phyloP scores from a whole-genome alignment of 1,140 invertebrate genomes.

The Amyelois transitella region DNA sequence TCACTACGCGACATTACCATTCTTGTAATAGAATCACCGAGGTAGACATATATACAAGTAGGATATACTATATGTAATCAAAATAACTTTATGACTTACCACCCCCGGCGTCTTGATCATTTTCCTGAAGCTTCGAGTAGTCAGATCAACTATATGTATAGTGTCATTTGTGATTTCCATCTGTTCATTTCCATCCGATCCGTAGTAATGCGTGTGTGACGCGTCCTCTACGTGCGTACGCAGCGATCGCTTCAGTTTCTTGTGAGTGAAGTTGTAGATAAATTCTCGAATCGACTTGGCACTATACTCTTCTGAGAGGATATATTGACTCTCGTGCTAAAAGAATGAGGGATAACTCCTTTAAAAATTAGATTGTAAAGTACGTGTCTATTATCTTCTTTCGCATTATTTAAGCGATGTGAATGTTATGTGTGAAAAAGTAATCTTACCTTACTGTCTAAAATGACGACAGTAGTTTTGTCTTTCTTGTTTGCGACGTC shows the following conservation, averaged over 20 bases:
- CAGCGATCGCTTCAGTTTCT: constrained; percentile 72
- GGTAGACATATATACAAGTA: not conserved
- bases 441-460: constrained; percentile 81
- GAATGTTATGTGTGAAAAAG: too few species aligned
- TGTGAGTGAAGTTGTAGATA: constrained; percentile 79
- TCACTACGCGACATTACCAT: too few species aligned
- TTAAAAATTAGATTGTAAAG: too few species aligned
- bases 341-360: too few species aligned
- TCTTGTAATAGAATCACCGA: not conserved
- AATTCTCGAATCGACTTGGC: constrained; percentile 76
- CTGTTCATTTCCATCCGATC: constrained; percentile 26
- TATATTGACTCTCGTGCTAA: constrained; percentile 81
- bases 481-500: constrained; percentile 77
- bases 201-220: constrained; percentile 62
- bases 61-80: not conserved
- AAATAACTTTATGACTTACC: constrained; percentile 25
- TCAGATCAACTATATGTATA: constrained; percentile 43
- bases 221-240: constrained; percentile 48
- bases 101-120: constrained; percentile 40
- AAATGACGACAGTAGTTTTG: constrained; percentile 81
- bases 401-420: too few species aligned
- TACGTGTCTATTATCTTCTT: too few species aligned
- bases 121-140: constrained; percentile 46
- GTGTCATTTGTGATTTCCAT: constrained; percentile 19
- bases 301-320: constrained; percentile 77